Evolutionary conservation across 92 coral and sea anemone species (phyloP).

Genomic region (Umimayanthus chanpuru): DNA sequence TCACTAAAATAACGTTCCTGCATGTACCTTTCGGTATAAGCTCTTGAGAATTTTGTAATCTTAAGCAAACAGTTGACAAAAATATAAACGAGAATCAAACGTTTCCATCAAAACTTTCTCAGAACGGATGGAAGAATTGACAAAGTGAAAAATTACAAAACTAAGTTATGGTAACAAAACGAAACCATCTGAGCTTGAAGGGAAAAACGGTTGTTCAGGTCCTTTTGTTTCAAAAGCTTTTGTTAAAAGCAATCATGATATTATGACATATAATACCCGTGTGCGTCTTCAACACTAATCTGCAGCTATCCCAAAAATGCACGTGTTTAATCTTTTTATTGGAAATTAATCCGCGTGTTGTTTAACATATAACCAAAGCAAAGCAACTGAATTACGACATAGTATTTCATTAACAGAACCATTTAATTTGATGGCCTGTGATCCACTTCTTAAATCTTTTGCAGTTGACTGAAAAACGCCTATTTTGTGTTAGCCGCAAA

Average conservation of each 20-base stretch:
- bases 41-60: no score
- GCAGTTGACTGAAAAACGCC: neutral
- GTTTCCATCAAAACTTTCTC: no score
- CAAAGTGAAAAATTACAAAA: no score
- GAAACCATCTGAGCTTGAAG: no score
- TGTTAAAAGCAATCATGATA: neutral
- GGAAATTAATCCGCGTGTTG: slow-evolving; percentile 77
- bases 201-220: neutral
- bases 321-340: slow-evolving; percentile 82
- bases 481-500: neutral
- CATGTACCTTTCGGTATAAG: no score
- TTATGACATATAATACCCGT: neutral
- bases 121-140: no score
- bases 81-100: no score
- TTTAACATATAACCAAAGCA: slow-evolving; percentile 53
- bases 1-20: no score
- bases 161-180: no score
- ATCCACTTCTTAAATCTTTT: neutral
- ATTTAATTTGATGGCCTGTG: slow-evolving; percentile 25
- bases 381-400: slow-evolving; percentile 12
- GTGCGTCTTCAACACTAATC: slow-evolving; percentile 51
- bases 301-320: slow-evolving; percentile 87
- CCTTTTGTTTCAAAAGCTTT: neutral
- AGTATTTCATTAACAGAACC: slow-evolving; percentile 9
- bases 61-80: no score